Base-by-base conservation (phyloP, 2,113 vertebrate species). In the Anguilla japonica region DNA sequence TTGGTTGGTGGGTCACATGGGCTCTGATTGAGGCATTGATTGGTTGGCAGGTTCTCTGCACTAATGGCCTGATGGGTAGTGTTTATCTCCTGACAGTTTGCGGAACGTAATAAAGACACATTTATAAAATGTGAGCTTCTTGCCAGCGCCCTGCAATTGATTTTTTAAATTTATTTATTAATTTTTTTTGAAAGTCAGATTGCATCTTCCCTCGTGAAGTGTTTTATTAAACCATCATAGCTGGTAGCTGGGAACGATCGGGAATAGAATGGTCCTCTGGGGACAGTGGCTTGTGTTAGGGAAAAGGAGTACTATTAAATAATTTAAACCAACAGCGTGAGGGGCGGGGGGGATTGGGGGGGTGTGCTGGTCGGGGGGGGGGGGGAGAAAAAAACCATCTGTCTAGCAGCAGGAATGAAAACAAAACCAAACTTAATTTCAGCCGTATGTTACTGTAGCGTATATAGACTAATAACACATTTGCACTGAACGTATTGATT, bases 181-280 rank as follows among this genome's bases (percentile, higher is more conserved):
- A 34, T 34, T 46, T 46, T 46, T 46, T 46, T 46, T 6, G 9
- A 53, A 94, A 93, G 93, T 94, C 92, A 93, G 89, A 89, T 90
- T 90, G 89, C 91, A 90, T 90, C 80, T 85, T 20, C 60, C 90
- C 87, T 92, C 90, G 86, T 43, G 71, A 87, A 84, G 84, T 39
- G 87, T 91, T 92, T 93, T 95, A 94, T 94, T 93, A 92, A 92
- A 53, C 90, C 91, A 92, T 93, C 92, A 91, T 93, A 90, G 87
- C 83, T 84, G 88, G 89, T 93, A 89, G 87, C 84, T 84, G 89
- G 89, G 90, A 90, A 86, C 13, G 40, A 90, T 67, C 91, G 88
- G 89, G 89, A 88, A 87, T 85, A 50, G 88, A 91, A 86, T 26
- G 20, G 71, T 14, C 11, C 71, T 34, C n/a, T 1, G 40, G 63